Evolutionary conservation across 2,888 invertebrate genomes (phyloP), one percentile per base, ranked within the genome.

Genomic region (Tetragnatha montana): DNA sequence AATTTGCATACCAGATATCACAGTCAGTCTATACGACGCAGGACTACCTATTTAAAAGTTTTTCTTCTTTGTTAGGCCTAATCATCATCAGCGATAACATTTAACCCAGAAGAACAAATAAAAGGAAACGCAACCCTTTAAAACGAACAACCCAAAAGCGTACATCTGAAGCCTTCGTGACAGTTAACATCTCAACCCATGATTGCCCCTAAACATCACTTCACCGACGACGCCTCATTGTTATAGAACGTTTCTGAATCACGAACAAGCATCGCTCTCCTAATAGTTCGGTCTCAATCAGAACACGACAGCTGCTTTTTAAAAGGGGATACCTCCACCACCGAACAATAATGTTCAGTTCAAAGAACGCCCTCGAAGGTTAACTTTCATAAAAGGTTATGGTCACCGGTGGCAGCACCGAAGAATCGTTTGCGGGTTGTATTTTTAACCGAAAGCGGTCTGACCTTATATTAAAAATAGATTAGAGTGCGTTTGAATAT

Each of bases 381-480:
- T 78, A 78, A 71, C 71, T 75, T 84, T 85, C 17, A 60, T 71
- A 82, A 73, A 82, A 82, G 82, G 82, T 82, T 82, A 82, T 60
- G 81, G 81, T 49, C 71, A 70, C 81, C 21, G 35, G 35, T 17
- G 14, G 17, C 35, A 82, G 51, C 74, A 74, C 49, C 17, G 12
- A 68, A 68, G 83, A 69, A 75, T 76, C 12, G 69, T 19, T 21
- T 49, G 76, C 47, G 68, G 49, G 49, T 49, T 84, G 35, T 76
- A 84, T 84, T 74, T 84, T 76, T 75, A 69, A 76, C 75, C 60
- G 35, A 60, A 21, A 83, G 83, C 12, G 68, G 83, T 19, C 69
- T 76, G 75, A 84, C 75, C 86, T 78, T 86, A 50, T 80, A 80
- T 86, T 86, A 80, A 80, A 86, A 80, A 86, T 86, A 86, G 86